These are phyloP conservation scores for Colostygia pectinataria DNA, from an alignment of 2,888 invertebrate genomes.

Conservation along the genomic window DNA sequence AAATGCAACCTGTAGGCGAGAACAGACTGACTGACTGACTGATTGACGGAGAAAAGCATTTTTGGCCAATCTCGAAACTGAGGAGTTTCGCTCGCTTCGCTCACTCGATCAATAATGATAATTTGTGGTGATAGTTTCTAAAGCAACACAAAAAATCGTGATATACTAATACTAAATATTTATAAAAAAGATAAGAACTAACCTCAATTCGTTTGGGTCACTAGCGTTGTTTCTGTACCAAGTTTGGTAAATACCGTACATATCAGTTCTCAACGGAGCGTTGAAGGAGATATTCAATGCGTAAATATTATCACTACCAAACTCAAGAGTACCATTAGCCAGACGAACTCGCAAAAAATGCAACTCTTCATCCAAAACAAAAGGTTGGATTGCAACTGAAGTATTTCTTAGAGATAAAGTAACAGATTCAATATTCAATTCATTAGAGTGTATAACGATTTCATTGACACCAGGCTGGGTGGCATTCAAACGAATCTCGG, in stretches of 20 bases:
- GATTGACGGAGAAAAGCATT: too few relatives aligned
- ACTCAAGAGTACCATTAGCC: constrained; percentile 40
- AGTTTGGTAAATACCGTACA: constrained; percentile 72
- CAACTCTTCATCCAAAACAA: constrained; percentile 38
- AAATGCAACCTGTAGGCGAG: too few relatives aligned
- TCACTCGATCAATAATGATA: too few relatives aligned
- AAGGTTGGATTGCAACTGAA: constrained; percentile 20
- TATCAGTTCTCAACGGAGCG: constrained; percentile 59
- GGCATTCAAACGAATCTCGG: constrained; percentile 57
- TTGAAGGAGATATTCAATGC: constrained; percentile 51
- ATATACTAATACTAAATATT: too few relatives aligned
- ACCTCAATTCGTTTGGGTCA: constrained; percentile 41
- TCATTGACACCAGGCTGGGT: constrained; percentile 52
- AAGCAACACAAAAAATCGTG: too few relatives aligned
- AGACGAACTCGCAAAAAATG: constrained; percentile 55
- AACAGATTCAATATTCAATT: constrained; percentile 52
- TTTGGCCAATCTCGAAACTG: too few relatives aligned
- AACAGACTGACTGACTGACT: too few relatives aligned
- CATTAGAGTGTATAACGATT: constrained; percentile 63
- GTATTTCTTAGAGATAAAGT: constrained; percentile 60
- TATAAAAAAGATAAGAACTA: too few relatives aligned
- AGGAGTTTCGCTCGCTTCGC: too few relatives aligned
- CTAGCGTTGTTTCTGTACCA: constrained; percentile 59
- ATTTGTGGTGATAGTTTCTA: too few relatives aligned
- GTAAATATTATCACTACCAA: constrained; percentile 47